A percentile compares a stretch with the other conserved stretches of the same genome.
Evolutionary conservation across 1,140 invertebrate genomes (phyloP).

Genomic region (Riptortus pedestris): DNA sequence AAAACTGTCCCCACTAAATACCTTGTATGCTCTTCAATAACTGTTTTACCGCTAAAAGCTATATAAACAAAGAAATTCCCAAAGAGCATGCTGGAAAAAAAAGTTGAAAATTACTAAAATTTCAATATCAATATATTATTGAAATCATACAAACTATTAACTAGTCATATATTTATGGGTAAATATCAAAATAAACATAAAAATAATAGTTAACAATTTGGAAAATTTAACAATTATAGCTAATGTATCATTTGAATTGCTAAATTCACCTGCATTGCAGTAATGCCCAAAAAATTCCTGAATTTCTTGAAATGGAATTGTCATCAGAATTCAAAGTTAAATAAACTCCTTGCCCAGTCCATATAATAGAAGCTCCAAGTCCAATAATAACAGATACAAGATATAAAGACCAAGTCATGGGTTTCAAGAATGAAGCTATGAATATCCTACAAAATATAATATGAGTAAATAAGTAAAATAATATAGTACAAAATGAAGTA

Average conservation of each 20-base stretch:
- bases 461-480: conserved; percentile 3
- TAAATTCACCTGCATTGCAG: conserved; percentile 74
- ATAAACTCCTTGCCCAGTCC: conserved; percentile 90
- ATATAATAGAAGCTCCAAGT: conserved; percentile 76
- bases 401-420: conserved; percentile 72
- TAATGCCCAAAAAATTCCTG: conserved; percentile 91
- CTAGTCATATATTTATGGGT: too few relatives aligned
- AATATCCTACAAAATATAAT: conserved; percentile 49
- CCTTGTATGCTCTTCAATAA: conserved; percentile 50
- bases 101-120: conserved; percentile 22
- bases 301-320: conserved; percentile 82
- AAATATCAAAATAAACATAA: too few relatives aligned
- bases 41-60: conserved; percentile 61
- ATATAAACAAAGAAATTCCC: conserved; percentile 91
- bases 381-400: conserved; percentile 73
- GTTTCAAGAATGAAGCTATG: conserved; percentile 72
- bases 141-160: too few relatives aligned
- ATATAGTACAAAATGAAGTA: conserved; percentile 28
- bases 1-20: conserved; percentile 66
- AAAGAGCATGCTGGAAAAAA: conserved; percentile 67
- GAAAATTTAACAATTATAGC: too few relatives aligned
- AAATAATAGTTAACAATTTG: too few relatives aligned
- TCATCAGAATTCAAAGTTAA: conserved; percentile 79
- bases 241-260: too few relatives aligned
- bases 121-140: background rate